A percentile compares a stretch with the other conserved stretches of the same genome.
phyloP scores from a whole-genome alignment of 2,113 vertebrate species.

The Hipposideros armiger region DNA sequence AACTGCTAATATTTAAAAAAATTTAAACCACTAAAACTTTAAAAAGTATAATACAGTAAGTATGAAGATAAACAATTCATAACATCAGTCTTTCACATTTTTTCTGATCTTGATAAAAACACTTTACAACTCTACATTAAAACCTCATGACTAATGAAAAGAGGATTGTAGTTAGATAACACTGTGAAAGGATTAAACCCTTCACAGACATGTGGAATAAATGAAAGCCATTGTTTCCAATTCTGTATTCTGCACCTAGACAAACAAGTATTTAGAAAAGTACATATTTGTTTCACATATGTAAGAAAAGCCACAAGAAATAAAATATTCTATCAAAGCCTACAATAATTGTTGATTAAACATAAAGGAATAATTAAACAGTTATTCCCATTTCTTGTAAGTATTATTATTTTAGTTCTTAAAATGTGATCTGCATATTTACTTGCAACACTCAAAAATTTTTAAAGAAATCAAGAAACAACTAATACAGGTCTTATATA shows the following conservation, averaged over 20 bases:
- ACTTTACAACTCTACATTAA: slow-evolving; percentile 80
- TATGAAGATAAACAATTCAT: slow-evolving; percentile 82
- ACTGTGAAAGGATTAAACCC: slow-evolving; percentile 77
- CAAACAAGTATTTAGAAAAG: too few species aligned
- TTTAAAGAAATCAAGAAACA: slow-evolving; percentile 1
- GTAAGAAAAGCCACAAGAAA: slow-evolving; percentile 68
- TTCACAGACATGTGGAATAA: slow-evolving; percentile 81
- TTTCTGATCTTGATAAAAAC: slow-evolving; percentile 81
- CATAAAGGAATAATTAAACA: background rate
- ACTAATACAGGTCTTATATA: background rate
- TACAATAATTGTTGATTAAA: slow-evolving; percentile 6
- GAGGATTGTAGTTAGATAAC: slow-evolving; percentile 75
- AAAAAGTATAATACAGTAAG: slow-evolving; percentile 68
- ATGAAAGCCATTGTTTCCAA: slow-evolving; percentile 77
- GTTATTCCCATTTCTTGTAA: background rate
- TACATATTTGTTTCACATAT: slow-evolving; percentile 72
- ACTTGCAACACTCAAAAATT: background rate
- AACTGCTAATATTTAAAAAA: slow-evolving; percentile 79
- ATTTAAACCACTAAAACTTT: slow-evolving; percentile 66
- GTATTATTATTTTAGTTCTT: background rate
- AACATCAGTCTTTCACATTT: slow-evolving; percentile 74
- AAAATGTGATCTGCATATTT: background rate
- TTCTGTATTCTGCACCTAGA: slow-evolving; percentile 77
- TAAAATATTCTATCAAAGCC: slow-evolving; percentile 59
- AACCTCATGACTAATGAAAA: slow-evolving; percentile 82